Evolutionary conservation across 2,888 invertebrate genomes (phyloP).

Genomic region (Xiphydria camelus): DNA sequence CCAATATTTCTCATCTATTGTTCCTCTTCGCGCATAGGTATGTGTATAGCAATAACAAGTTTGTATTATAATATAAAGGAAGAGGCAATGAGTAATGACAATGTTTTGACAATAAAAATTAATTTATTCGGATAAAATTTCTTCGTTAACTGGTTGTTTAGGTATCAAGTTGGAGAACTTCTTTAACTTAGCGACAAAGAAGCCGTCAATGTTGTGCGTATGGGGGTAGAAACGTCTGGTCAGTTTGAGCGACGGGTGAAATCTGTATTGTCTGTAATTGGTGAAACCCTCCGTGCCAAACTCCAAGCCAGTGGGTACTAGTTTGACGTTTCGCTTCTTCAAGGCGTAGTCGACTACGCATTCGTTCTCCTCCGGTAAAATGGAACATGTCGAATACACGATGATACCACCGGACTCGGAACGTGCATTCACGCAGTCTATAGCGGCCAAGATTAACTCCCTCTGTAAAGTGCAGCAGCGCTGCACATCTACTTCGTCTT

Average conservation of each 20-base stretch:
- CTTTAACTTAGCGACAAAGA: constrained; percentile 97
- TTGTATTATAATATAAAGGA: too few relatives aligned
- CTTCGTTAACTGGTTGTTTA: constrained; percentile 46
- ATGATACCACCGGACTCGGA: constrained; percentile 92
- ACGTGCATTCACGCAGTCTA: constrained; percentile 92
- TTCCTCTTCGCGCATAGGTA: too few relatives aligned
- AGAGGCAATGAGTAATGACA: too few relatives aligned
- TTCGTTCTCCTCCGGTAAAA: constrained; percentile 98
- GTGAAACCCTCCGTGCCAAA: constrained; percentile 96
- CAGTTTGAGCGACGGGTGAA: constrained; percentile 87
- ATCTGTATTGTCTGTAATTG: constrained; percentile 82
- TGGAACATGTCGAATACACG: constrained; percentile 98
- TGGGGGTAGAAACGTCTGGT: constrained; percentile 96
- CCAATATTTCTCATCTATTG: too few relatives aligned
- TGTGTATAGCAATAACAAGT: too few relatives aligned
- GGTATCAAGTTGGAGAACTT: constrained; percentile 86
- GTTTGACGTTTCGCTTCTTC: constrained; percentile 88
- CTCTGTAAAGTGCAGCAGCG: constrained; percentile 91
- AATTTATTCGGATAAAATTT: constrained; percentile 5
- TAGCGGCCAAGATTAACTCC: constrained; percentile 91
- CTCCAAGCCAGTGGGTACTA: constrained; percentile 90
- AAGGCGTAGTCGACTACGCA: constrained; percentile 95
- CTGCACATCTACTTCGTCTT: constrained; percentile 87
- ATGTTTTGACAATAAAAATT: neutral
- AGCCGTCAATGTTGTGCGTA: constrained; percentile 98